Evolutionary conservation across 2,113 vertebrate species (phyloP).

Genomic region (Colaptes auratus): DNA sequence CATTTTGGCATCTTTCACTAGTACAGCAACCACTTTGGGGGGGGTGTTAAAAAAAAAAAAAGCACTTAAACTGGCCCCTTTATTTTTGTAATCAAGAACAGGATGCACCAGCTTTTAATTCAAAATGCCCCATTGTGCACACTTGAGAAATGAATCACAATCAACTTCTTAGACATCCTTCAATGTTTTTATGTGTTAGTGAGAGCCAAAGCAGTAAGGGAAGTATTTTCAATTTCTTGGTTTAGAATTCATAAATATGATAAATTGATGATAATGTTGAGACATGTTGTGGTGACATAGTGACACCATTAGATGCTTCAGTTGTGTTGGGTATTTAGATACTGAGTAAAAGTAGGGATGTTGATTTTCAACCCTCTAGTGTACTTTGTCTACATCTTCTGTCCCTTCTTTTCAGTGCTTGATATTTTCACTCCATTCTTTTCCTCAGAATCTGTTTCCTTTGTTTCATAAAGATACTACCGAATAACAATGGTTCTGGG

Average conservation of each 20-base stretch:
- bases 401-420: neutral
- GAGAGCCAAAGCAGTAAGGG: neutral
- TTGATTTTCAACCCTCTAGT: neutral
- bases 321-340: neutral
- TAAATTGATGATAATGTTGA: neutral
- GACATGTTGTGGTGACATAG: neutral
- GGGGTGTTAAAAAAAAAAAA: neutral
- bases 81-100: constrained; percentile 51
- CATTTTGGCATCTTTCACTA: constrained; percentile 23
- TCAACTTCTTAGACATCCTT: neutral
- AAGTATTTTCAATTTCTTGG: neutral
- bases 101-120: constrained; percentile 25
- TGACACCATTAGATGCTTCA: neutral
- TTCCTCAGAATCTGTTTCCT: neutral
- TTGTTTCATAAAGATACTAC: neutral
- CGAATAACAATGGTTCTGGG: neutral
- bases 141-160: constrained; percentile 43
- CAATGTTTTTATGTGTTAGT: neutral
- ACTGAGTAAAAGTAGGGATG: neutral
- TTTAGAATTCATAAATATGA: neutral
- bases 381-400: neutral
- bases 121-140: neutral
- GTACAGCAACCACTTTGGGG: neutral
- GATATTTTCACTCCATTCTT: neutral
- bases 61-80: neutral